Evolutionary conservation across 2,113 vertebrate genomes (phyloP), one percentile per base, ranked within the genome.

Genomic region (Periophthalmus modestus): DNA sequence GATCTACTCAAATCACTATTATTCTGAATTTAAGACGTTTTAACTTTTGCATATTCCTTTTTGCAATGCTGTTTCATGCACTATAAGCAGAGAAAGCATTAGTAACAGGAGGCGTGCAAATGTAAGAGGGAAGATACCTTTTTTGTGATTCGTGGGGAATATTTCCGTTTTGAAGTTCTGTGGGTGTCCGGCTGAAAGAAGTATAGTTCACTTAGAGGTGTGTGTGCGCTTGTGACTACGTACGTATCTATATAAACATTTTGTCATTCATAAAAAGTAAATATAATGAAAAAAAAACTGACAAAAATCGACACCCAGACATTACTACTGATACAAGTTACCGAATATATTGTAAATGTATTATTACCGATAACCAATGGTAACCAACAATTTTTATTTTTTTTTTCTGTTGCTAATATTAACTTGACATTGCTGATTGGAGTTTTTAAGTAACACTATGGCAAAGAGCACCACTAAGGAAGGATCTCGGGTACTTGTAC

Each of bases 141-240:
- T 95, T 92, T 95, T 95, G 92, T 90, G 92, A 94, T 94, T 95
- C 84, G 93, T 88, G 79, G 94, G 92, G 85, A 95, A 95, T 85
- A 95, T 95, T 93, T 95, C 94, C 72, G 94, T 93, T 93, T 95
- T 95, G 92, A 95, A 94, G 94, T 93, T 94, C 93, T 95, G 94
- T 83, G 93, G 94, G 76, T 94, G 94, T 93, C 94, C 94, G 86
- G 93, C 94, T 95, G 91, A 91, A 90, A 93, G 75, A 67, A 81
- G 69, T 80, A 83, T 72, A 43, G 68, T 82, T 81, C 18, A 77
- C 69, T 82, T 85, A 86, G n/a, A 39, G 61, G 18, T 62, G 71
- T 75, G 43, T 74, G 69, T 66, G 57, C 68, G 57, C 68, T 68
- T 36, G 63, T 24, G 57, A 23, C 57, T 24, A 13, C 57, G 28